phyloP scores from a whole-genome alignment of 2,888 invertebrate species.

The Orthosia incerta region DNA sequence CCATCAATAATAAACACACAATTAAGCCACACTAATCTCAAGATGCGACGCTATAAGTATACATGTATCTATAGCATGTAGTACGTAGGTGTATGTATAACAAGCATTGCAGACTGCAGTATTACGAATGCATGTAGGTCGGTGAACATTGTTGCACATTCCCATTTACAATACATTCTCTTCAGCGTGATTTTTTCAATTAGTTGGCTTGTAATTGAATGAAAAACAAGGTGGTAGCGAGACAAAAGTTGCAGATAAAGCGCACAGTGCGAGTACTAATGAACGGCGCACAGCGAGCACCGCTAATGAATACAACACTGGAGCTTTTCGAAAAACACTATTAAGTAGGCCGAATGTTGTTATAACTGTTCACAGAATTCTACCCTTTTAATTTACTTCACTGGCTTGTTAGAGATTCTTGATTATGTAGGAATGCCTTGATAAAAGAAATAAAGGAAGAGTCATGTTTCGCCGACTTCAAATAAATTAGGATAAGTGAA shows the following conservation, averaged over 20 bases:
- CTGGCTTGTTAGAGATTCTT: not conserved
- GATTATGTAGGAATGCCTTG: not conserved
- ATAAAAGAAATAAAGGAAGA: not conserved
- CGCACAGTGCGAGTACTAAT: conserved; percentile 76
- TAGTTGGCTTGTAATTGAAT: conserved; percentile 79
- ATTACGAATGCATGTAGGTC: not conserved
- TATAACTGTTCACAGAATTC: conserved; percentile 68
- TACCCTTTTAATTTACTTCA: conserved; percentile 35
- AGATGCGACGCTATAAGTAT: not conserved
- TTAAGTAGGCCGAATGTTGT: conserved; percentile 77
- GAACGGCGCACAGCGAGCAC: conserved; percentile 76
- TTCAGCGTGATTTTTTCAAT: conserved; percentile 76
- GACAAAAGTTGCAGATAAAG: conserved; percentile 78
- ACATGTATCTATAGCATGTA: not conserved
- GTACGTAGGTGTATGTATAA: not conserved
- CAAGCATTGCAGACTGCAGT: not conserved
- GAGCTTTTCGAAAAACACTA: conserved; percentile 79
- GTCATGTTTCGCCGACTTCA: too few relatives aligned
- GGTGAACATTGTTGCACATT: conserved; percentile 31
- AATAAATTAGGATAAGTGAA: too few relatives aligned
- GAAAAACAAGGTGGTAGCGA: conserved; percentile 76
- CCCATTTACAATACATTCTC: conserved; percentile 59
- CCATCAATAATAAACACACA: conserved; percentile 29
- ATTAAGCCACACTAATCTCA: conserved; percentile 27
- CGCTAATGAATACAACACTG: conserved; percentile 85